Conservation (phyloP, 2,113 vertebrate species). For the Vicugna pacos region DNA sequence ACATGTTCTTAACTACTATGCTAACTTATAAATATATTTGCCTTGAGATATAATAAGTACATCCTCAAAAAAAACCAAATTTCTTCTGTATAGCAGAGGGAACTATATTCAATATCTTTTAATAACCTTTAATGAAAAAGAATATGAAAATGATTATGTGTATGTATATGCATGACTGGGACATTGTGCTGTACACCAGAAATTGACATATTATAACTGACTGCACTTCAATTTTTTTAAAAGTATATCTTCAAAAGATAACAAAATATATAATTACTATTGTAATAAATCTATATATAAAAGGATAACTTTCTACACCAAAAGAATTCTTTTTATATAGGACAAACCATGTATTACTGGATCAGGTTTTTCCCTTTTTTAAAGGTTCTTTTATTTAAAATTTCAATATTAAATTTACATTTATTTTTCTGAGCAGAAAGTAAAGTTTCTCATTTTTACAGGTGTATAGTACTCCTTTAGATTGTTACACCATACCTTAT, state of each 20-base stretch:
- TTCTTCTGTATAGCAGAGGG: too few relatives aligned
- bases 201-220: too few relatives aligned
- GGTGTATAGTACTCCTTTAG: neutral
- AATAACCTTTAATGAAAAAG: too few relatives aligned
- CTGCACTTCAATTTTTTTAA: too few relatives aligned
- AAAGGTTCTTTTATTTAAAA: neutral
- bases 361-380: neutral
- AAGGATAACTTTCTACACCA: neutral
- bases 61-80: neutral
- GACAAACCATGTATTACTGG: neutral
- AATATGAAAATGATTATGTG: too few relatives aligned
- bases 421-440: neutral
- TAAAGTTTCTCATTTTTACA: neutral
- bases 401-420: neutral
- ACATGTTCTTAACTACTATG: neutral
- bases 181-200: too few relatives aligned
- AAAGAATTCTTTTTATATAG: conserved; percentile 26
- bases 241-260: conserved; percentile 26
- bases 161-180: too few relatives aligned
- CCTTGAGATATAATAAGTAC: neutral
- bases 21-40: neutral
- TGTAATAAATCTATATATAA: neutral
- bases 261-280: neutral
- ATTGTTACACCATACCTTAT: neutral
- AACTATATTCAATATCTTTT: too few relatives aligned